These are phyloP conservation scores for Aphyosemion australe DNA, from an alignment of 2,113 vertebrate genomes.

Conservation along the genomic window DNA sequence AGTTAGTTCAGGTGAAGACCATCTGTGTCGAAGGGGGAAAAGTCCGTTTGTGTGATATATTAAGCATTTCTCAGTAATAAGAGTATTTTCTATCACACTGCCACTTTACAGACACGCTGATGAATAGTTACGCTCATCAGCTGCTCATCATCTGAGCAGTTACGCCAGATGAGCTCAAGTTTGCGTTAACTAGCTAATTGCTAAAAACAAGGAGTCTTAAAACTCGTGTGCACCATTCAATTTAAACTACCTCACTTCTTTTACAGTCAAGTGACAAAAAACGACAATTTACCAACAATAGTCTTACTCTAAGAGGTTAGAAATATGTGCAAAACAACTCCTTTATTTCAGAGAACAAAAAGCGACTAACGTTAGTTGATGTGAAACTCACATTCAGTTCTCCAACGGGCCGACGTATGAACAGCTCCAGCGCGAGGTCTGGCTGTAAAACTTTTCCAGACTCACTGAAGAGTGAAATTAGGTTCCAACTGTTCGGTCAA, in stretches of 20 bases:
- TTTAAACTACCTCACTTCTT: background rate
- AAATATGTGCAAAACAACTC: background rate
- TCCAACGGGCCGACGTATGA: conserved; percentile 8
- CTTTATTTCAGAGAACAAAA: background rate
- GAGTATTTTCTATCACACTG: too few relatives aligned
- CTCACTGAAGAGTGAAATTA: background rate
- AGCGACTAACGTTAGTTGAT: conserved; percentile 26
- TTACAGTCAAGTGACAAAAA: background rate
- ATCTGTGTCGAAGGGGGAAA: conserved; percentile 17
- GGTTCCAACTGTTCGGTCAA: conserved; percentile 4
- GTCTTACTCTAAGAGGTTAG: too few relatives aligned
- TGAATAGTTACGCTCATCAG: too few relatives aligned
- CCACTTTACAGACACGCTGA: too few relatives aligned
- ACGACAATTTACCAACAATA: background rate
- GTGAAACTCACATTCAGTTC: conserved; percentile 44
- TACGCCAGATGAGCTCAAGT: conserved; percentile 8
- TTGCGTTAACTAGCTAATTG: conserved; percentile 32
- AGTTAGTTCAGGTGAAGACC: conserved; percentile 41
- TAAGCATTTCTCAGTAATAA: too few relatives aligned
- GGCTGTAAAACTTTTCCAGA: background rate
- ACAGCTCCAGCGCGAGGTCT: background rate
- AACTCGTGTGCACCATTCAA: background rate
- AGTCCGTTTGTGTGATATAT: background rate
- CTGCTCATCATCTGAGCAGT: too few relatives aligned
- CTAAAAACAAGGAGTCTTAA: conserved; percentile 60